Conservation (phyloP, 2,888 invertebrate genomes). For the Tachina grossa region DNA sequence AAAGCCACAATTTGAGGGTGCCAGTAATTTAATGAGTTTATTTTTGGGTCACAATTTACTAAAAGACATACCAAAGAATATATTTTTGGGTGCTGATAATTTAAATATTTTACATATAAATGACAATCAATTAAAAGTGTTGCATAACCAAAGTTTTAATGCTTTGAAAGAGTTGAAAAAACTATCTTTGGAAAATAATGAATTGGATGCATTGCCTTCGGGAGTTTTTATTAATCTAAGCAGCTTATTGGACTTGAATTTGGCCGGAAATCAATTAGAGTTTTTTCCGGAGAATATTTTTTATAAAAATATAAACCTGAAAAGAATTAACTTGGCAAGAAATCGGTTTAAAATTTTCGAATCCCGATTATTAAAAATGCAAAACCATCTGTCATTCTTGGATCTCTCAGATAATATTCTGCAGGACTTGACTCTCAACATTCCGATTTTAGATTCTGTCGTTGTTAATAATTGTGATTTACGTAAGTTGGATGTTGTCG, state of each 20-base stretch:
- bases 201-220: constrained; percentile 75
- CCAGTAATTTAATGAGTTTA: constrained; percentile 80
- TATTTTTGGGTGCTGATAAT: constrained; percentile 81
- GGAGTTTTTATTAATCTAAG: constrained; percentile 77
- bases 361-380: constrained; percentile 78
- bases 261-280: constrained; percentile 78
- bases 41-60: constrained; percentile 78
- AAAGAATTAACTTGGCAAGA: constrained; percentile 77
- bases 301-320: constrained; percentile 78
- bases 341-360: constrained; percentile 78
- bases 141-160: constrained; percentile 80
- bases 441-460: constrained; percentile 76
- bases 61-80: constrained; percentile 80
- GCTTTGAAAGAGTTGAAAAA: constrained; percentile 80
- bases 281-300: constrained; percentile 78
- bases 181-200: constrained; percentile 78
- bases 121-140: constrained; percentile 75
- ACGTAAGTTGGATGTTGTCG: constrained; percentile 78
- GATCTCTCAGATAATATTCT: constrained; percentile 80
- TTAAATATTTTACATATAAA: constrained; percentile 77
- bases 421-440: constrained; percentile 79
- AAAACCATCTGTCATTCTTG: constrained; percentile 75
- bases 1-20: constrained; percentile 81
- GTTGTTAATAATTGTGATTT: constrained; percentile 79
- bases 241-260: constrained; percentile 77